Conservation (phyloP, 2,113 vertebrate species). For the Hystrix cristata region DNA sequence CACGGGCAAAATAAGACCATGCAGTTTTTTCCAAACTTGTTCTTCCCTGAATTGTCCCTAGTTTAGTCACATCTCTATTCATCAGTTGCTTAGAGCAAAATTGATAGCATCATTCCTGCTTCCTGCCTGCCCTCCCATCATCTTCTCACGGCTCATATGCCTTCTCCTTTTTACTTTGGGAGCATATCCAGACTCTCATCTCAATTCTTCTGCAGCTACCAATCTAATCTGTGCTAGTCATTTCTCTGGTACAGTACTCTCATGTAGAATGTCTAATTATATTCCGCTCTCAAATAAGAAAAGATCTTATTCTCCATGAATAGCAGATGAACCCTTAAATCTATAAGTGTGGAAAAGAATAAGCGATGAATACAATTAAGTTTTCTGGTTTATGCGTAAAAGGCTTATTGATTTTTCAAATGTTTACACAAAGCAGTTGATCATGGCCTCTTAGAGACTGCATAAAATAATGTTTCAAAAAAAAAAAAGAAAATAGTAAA, state of each 20-base stretch:
- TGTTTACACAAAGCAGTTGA: neutral
- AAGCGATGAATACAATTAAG: neutral
- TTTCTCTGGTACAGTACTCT: neutral
- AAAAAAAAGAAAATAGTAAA: neutral
- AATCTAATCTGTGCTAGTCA: neutral
- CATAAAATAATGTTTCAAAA: neutral
- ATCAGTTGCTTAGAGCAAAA: neutral
- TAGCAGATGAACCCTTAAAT: neutral
- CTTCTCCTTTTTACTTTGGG: neutral
- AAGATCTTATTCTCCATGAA: neutral
- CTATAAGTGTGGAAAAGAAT: neutral
- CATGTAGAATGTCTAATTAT: neutral
- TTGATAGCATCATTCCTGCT: neutral
- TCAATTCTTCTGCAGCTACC: no score
- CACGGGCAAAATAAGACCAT: neutral
- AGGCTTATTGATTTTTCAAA: neutral
- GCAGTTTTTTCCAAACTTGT: neutral
- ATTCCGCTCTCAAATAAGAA: neutral
- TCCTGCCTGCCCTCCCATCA: neutral
- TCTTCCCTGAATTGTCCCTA: neutral
- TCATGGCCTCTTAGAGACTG: neutral
- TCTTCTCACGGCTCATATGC: neutral
- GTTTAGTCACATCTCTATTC: neutral
- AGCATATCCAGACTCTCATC: neutral
- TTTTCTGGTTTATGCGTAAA: neutral